A percentile compares a stretch with the other conserved stretches of the same genome.
phyloP scores from a whole-genome alignment of 2,888 invertebrate genomes.

The Mythimna lalbum region DNA sequence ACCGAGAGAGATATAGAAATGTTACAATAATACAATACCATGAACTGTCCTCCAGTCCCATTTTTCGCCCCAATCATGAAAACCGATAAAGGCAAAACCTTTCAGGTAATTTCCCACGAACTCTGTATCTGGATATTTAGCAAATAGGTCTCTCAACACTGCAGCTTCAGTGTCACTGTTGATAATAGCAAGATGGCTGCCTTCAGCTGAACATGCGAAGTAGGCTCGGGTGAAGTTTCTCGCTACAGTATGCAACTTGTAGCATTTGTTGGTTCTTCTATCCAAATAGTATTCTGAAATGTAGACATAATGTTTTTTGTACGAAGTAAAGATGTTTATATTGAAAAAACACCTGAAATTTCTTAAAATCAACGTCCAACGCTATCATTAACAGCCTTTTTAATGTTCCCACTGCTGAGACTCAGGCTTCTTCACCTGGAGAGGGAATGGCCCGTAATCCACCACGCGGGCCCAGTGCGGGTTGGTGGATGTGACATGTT shows the following conservation, averaged over 20 bases:
- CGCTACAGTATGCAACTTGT: conserved; percentile 75
- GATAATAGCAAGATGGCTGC: conserved; percentile 74
- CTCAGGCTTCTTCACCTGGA: too few relatives aligned
- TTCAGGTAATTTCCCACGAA: background rate
- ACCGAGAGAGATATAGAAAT: background rate
- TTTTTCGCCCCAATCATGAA: conserved; percentile 22
- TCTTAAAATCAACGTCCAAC: too few relatives aligned
- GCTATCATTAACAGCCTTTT: too few relatives aligned
- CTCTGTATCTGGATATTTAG: background rate
- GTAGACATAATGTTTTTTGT: background rate
- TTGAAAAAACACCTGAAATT: too few relatives aligned
- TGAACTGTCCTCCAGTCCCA: conserved; percentile 20
- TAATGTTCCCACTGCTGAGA: too few relatives aligned
- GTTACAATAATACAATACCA: conserved; percentile 6
- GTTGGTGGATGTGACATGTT: too few relatives aligned
- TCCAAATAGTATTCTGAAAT: conserved; percentile 29
- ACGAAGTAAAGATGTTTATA: too few relatives aligned
- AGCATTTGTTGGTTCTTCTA: conserved; percentile 68
- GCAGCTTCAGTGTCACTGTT: conserved; percentile 71
- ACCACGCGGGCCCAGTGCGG: too few relatives aligned
- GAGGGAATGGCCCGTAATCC: too few relatives aligned
- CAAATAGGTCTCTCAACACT: conserved; percentile 62
- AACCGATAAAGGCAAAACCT: conserved; percentile 25
- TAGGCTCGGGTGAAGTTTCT: conserved; percentile 72
- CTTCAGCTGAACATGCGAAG: conserved; percentile 76